These are phyloP conservation scores for Erethizon dorsatum DNA, from an alignment of 2,797 vertebrate genomes.

Conservation along the genomic window DNA sequence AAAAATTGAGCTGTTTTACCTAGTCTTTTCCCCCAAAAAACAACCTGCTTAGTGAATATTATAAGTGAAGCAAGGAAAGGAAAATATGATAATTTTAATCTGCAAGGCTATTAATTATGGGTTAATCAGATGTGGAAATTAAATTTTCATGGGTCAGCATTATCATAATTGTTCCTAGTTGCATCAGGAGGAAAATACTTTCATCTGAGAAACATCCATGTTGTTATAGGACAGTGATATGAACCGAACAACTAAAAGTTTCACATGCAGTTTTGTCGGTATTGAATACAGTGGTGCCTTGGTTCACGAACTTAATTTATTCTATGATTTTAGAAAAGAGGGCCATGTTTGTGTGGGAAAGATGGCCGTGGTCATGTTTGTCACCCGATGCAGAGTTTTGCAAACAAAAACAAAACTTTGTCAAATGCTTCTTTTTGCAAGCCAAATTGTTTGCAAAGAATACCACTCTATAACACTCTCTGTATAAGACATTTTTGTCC, in stretches of 20 bases:
- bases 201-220: background rate
- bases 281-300: background rate
- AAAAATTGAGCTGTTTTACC: background rate
- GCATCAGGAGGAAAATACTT: background rate
- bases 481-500: background rate
- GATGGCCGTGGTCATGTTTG: background rate
- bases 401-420: background rate
- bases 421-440: background rate
- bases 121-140: background rate
- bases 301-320: background rate
- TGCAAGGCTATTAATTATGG: background rate
- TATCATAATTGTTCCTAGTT: slow-evolving; percentile 19
- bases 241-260: background rate
- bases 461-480: background rate
- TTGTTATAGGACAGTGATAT: background rate
- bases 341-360: background rate
- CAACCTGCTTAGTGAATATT: background rate
- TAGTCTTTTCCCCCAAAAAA: background rate
- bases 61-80: background rate
- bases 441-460: background rate
- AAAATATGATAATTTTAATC: background rate
- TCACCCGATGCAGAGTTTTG: background rate
- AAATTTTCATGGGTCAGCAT: background rate
- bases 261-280: background rate
- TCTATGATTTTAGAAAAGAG: background rate